These are phyloP conservation scores for Acanthosoma haemorrhoidale DNA, from an alignment of 2,888 invertebrate species.

Conservation along the genomic window DNA sequence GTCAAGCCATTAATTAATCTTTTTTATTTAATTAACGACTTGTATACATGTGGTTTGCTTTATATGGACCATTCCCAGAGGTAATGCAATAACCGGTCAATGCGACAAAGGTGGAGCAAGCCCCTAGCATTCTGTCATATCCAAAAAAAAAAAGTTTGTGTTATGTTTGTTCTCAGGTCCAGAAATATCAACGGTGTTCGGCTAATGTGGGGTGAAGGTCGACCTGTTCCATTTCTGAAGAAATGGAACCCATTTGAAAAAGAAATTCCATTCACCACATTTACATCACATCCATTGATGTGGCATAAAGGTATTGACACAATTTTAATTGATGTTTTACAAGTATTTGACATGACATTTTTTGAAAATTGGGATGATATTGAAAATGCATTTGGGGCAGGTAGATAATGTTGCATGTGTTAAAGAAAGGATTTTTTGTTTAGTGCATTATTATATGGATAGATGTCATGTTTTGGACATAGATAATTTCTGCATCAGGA, in stretches of 20 bases:
- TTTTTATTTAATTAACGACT: not conserved
- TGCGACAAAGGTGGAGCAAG: no score
- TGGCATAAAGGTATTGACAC: conserved; percentile 67
- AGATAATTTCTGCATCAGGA: no score
- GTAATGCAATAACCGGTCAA: not conserved
- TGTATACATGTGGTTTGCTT: not conserved
- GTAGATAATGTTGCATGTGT: no score
- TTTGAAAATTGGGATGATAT: no score
- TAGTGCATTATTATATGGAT: no score
- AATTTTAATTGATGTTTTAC: not conserved
- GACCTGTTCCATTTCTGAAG: conserved; percentile 60
- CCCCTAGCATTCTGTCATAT: no score
- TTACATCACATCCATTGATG: conserved; percentile 72
- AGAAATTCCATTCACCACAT: conserved; percentile 71
- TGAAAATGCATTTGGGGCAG: no score
- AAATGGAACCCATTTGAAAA: conserved; percentile 81
- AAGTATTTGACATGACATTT: no score
- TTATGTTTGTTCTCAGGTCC: conserved; percentile 52
- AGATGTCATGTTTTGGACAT: no score
- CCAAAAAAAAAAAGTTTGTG: not conserved
- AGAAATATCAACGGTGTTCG: conserved; percentile 69
- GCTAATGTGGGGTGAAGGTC: conserved; percentile 70
- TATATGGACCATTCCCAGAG: no score
- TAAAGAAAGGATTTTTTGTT: no score
- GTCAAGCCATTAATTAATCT: not conserved